These are phyloP conservation scores for Eugnorisma glareosa DNA, from an alignment of 2,888 invertebrate species.

Conservation along the genomic window DNA sequence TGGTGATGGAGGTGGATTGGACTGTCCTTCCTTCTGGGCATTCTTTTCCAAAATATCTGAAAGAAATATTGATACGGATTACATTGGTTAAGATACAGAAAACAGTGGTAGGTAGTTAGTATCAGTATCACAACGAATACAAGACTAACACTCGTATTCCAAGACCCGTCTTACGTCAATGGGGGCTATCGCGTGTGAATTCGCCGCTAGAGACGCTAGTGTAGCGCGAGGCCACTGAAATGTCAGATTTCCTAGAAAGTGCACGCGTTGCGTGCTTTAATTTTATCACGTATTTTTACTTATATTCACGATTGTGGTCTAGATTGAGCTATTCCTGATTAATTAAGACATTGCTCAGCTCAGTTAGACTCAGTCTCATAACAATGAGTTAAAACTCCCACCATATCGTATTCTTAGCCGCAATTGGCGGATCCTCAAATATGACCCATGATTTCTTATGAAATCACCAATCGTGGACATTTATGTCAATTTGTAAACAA, in stretches of 20 bases:
- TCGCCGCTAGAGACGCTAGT: too few relatives aligned
- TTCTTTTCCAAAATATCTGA: conserved; percentile 86
- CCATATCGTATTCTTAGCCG: background rate
- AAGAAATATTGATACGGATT: conserved; percentile 46
- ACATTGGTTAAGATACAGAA: background rate
- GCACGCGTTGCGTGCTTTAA: too few relatives aligned
- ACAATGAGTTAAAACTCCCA: background rate
- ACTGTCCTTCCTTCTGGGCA: conserved; percentile 85
- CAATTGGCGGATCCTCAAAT: background rate
- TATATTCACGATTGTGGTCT: too few relatives aligned
- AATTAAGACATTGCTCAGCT: background rate
- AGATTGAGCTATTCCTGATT: too few relatives aligned
- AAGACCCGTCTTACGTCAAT: background rate
- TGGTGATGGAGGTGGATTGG: conserved; percentile 88
- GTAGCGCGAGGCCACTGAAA: too few relatives aligned
- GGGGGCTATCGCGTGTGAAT: too few relatives aligned
- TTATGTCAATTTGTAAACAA: background rate
- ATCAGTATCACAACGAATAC: background rate
- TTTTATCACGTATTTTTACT: too few relatives aligned
- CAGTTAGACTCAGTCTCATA: background rate
- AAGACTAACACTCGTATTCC: background rate
- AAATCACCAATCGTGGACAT: background rate
- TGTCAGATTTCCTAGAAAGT: too few relatives aligned
- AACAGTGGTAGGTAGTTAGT: background rate
- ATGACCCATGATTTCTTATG: background rate